Evolutionary conservation across 1,140 invertebrate genomes (phyloP).

Genomic region (Diabrotica virgifera): DNA sequence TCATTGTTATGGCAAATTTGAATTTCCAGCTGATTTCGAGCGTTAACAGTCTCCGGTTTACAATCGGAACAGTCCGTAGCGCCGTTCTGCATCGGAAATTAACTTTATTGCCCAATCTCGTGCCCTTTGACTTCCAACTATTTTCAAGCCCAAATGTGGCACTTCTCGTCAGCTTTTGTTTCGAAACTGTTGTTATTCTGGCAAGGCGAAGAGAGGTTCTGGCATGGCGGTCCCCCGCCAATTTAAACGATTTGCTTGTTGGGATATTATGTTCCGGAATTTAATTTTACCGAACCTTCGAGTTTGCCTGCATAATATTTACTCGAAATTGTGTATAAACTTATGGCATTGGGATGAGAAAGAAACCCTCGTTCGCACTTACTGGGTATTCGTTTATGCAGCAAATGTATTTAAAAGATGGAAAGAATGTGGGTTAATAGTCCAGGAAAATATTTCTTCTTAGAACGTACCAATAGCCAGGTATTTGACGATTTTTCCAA

Average conservation of each 20-base stretch:
- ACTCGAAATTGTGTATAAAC: background rate
- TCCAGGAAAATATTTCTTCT: too few relatives aligned
- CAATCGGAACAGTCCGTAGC: slow-evolving; percentile 4
- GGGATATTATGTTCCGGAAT: background rate
- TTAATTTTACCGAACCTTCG: background rate
- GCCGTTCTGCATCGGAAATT: slow-evolving; percentile 9
- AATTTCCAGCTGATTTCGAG: slow-evolving; percentile 13
- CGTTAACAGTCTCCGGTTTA: slow-evolving; percentile 10
- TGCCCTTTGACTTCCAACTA: slow-evolving; percentile 11
- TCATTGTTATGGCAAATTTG: slow-evolving; percentile 13
- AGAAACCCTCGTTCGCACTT: too few relatives aligned
- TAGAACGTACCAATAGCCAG: too few relatives aligned
- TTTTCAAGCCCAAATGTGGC: slow-evolving; percentile 9
- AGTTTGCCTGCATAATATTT: background rate
- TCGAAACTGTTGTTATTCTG: background rate
- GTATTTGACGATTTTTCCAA: too few relatives aligned
- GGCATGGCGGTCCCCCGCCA: background rate
- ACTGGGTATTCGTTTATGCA: too few relatives aligned
- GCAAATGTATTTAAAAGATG: too few relatives aligned
- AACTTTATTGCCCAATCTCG: slow-evolving; percentile 10
- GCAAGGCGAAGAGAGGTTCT: background rate
- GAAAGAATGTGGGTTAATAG: too few relatives aligned
- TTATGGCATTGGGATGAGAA: too few relatives aligned
- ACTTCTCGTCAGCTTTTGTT: slow-evolving; percentile 4
- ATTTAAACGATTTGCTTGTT: background rate